phyloP scores from a whole-genome alignment of 1,140 invertebrate genomes.

The Hirudo medicinalis region DNA sequence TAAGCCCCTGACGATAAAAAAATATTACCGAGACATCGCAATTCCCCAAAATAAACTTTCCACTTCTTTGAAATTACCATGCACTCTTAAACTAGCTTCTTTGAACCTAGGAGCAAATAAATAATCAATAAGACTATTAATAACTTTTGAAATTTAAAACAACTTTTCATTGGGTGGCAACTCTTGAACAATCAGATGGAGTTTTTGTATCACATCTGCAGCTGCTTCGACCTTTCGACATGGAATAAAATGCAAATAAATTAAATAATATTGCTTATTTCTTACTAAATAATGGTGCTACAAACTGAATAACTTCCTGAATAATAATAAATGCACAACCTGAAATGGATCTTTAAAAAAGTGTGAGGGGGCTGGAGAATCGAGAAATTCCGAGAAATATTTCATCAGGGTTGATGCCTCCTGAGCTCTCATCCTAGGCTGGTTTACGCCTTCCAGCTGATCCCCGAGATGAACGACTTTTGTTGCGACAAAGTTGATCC shows the following conservation, averaged over 20 bases:
- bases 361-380: slow-evolving; percentile 67
- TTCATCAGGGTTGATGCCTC: slow-evolving; percentile 86
- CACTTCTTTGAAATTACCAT: slow-evolving; percentile 1
- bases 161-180: slow-evolving; percentile 46
- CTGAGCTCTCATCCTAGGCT: slow-evolving; percentile 75
- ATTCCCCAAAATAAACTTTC: background rate
- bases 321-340: slow-evolving; percentile 42
- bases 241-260: slow-evolving; percentile 15
- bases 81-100: slow-evolving; percentile 16
- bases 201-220: slow-evolving; percentile 95
- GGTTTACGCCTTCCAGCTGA: slow-evolving; percentile 90
- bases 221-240: slow-evolving; percentile 77
- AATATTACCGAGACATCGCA: background rate
- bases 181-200: slow-evolving; percentile 88
- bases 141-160: background rate
- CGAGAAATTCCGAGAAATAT: slow-evolving; percentile 82
- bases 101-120: slow-evolving; percentile 22
- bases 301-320: background rate
- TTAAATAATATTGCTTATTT: background rate
- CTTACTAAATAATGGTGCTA: background rate
- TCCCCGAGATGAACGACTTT: slow-evolving; percentile 94
- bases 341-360: slow-evolving; percentile 73
- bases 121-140: slow-evolving; percentile 1
- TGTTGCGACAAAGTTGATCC: slow-evolving; percentile 89
- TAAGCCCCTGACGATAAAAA: slow-evolving; percentile 58